Base-by-base conservation (phyloP, 2,113 vertebrate genomes). In the Plectropomus leopardus region DNA sequence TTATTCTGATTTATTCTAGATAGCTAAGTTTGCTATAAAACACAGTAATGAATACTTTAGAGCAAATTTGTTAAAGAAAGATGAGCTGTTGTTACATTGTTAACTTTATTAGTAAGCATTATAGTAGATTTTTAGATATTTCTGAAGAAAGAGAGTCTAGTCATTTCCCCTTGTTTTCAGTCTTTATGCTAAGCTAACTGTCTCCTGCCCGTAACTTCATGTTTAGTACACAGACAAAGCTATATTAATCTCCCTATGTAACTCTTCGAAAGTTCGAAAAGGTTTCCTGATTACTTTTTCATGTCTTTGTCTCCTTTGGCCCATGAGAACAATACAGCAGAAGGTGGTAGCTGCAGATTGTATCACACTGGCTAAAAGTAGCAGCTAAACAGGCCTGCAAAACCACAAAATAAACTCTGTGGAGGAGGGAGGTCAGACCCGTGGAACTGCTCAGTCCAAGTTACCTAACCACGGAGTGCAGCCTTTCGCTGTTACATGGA, bases 331-430 rank as follows among this genome's bases (percentile, higher is more conserved):
- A 77, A 67, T 60, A 50, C 71, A 84, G 79, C 26, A 65, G 57
- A 45, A 74, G 64, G 82, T 63, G 53, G 58, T 47, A 24, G 55
- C 75, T 84, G 71, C 60, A 72, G 53, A 72, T 76, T 70, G 72
- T 53, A 80, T 88, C 57, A 73, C 36, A 14, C 63, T 61, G 28
- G 54, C 34, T 75, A 69, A 4, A 58, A 87, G 53, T 54, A 88
- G 84, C 66, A 74, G 82, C 71, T 66, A 69, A 86, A 85, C 79
- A 87, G 78, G 17, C 44, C 74, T 34, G 70, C 50, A 69, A 88
- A 88, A 87, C 84, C 77, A 48, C 76, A 81, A 83, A 77, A 59
- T 90, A 88, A 85, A 48, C 82, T 34, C 57, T 26, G 36, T 55
- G n/a, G 61, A 77, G 78, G 73, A 80, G 58, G 55, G 59, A 51